These are phyloP conservation scores for Sitta carolinensis DNA, from an alignment of 2,797 vertebrate species.

Conservation along the genomic window DNA sequence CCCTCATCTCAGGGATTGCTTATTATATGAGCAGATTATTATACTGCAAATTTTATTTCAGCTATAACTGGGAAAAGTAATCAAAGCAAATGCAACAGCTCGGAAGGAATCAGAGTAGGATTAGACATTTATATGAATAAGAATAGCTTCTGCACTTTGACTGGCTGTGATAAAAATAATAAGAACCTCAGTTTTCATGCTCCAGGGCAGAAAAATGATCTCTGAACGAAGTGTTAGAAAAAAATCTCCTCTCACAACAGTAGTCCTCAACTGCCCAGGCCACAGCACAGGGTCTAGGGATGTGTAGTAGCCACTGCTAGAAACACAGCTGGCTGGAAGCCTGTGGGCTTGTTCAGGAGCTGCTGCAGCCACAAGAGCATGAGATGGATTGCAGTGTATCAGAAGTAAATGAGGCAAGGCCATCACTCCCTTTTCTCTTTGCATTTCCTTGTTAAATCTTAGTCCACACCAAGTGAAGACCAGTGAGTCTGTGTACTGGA, in stretches of 20 bases:
- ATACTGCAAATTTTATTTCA: conserved; percentile 8
- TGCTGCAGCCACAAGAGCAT: neutral
- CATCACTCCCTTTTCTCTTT: neutral
- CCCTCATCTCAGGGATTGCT: neutral
- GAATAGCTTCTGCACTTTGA: conserved; percentile 30
- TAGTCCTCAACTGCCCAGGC: neutral
- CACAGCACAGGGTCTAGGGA: neutral
- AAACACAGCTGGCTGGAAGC: neutral
- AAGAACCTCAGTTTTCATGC: neutral
- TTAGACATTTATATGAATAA: conserved; percentile 51
- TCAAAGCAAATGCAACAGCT: conserved; percentile 53
- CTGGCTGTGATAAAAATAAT: conserved; percentile 44
- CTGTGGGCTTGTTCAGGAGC: neutral
- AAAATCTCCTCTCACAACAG: neutral
- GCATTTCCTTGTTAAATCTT: neutral
- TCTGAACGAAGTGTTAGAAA: neutral
- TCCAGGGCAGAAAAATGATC: conserved; percentile 30
- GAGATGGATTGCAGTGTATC: neutral
- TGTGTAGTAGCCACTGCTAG: neutral
- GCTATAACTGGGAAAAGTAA: conserved; percentile 34
- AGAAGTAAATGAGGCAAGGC: neutral
- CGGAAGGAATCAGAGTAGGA: conserved; percentile 47
- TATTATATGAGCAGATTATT: neutral
- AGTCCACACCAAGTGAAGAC: neutral
- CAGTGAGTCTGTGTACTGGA: neutral